A percentile compares a stretch with the other conserved stretches of the same genome.
Conservation (phyloP, 2,888 invertebrate species). For the Congeria kusceri region DNA sequence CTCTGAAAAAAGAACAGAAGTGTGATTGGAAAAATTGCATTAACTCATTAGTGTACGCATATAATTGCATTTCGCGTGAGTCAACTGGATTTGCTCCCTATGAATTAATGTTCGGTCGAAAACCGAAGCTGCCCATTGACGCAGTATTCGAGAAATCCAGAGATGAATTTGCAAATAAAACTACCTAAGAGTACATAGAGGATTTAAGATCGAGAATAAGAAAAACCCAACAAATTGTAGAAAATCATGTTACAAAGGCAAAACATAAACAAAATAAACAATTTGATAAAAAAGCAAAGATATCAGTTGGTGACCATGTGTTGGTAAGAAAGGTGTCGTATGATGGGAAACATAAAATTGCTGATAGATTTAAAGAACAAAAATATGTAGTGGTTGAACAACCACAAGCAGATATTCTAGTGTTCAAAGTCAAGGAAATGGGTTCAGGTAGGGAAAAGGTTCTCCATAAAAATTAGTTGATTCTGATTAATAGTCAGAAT, state of each 20-base stretch:
- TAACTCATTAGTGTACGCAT: slow-evolving; percentile 11
- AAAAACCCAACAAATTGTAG: not conserved
- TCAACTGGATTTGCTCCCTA: slow-evolving; percentile 7
- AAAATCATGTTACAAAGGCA: too few species aligned
- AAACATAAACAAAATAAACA: too few species aligned
- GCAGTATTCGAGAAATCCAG: slow-evolving; percentile 1
- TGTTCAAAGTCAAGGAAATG: not conserved
- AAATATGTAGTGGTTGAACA: not conserved
- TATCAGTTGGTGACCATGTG: not conserved
- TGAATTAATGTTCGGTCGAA: slow-evolving; percentile 11
- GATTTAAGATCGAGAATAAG: not conserved
- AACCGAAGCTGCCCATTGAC: slow-evolving; percentile 5
- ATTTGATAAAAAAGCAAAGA: slow-evolving; percentile 9
- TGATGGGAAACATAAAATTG: slow-evolving; percentile 8
- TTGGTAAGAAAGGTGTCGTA: not conserved
- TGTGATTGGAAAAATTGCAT: slow-evolving; percentile 19
- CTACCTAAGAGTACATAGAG: slow-evolving; percentile 5
- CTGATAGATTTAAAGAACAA: slow-evolving; percentile 6
- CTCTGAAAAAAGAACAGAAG: slow-evolving; percentile 5
- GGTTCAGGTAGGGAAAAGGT: not conserved
- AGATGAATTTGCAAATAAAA: not conserved
- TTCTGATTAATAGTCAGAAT: not conserved
- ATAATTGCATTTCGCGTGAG: not conserved
- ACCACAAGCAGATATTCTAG: not conserved
- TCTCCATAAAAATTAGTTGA: not conserved